Conservation (phyloP, 1,140 invertebrate genomes). For the Phenacoccus solenopsis region DNA sequence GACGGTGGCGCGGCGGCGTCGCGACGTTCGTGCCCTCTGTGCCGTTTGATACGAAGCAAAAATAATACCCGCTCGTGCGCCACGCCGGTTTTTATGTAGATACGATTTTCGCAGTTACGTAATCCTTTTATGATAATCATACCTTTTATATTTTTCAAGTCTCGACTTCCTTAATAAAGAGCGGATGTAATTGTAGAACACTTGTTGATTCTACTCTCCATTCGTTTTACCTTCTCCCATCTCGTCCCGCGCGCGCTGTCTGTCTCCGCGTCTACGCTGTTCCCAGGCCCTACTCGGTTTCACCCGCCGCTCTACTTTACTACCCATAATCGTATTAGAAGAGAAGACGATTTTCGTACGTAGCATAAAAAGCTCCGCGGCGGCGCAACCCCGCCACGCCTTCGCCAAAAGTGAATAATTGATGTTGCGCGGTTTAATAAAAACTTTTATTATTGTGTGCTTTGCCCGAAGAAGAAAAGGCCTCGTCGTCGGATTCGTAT, state of each 20-base stretch:
- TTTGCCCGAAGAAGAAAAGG: too few species aligned
- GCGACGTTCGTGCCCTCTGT: too few species aligned
- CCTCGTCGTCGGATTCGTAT: background rate
- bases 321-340: background rate
- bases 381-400: background rate
- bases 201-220: background rate
- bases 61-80: too few species aligned
- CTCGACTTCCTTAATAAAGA: constrained; percentile 1
- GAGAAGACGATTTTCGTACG: background rate
- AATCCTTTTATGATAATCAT: constrained; percentile 3
- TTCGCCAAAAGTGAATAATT: background rate
- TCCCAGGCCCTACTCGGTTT: background rate
- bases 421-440: background rate
- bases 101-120: background rate
- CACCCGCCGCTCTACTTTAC: background rate
- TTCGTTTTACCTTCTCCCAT: too few species aligned
- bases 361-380: background rate
- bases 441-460: background rate
- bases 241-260: too few species aligned
- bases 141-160: constrained; percentile 3
- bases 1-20: too few species aligned
- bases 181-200: background rate
- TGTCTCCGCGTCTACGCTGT: background rate
- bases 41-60: too few species aligned
- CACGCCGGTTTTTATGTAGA: background rate